Percentiles rank a stretch among this genome's conserved stretches.
Evolutionary conservation across 2,113 vertebrate genomes (phyloP).

Genomic region (Anser cygnoides): DNA sequence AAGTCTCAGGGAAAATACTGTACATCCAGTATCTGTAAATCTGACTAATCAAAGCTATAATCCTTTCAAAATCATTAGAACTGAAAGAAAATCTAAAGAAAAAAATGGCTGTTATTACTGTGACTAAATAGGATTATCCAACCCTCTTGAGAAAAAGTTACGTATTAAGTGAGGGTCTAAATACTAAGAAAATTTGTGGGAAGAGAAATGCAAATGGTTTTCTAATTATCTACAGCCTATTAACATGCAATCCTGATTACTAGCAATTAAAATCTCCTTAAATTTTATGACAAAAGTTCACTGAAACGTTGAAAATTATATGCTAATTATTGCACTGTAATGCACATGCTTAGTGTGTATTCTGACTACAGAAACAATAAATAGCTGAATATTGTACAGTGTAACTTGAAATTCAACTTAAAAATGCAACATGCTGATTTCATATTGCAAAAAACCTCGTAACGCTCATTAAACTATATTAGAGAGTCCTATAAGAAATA

Average conservation of each 20-base stretch:
- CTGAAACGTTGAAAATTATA: constrained; percentile 83
- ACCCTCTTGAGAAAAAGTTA: constrained; percentile 80
- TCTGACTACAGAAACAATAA: constrained; percentile 73
- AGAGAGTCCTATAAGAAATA: constrained; percentile 48
- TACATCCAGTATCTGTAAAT: constrained; percentile 52
- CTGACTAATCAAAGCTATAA: constrained; percentile 72
- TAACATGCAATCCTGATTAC: constrained; percentile 89
- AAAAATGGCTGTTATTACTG: constrained; percentile 71
- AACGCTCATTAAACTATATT: constrained; percentile 37
- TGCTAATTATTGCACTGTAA: constrained; percentile 82
- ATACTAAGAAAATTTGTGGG: constrained; percentile 80
- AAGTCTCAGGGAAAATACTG: constrained; percentile 56
- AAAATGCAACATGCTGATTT: constrained; percentile 65
- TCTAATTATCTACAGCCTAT: constrained; percentile 91
- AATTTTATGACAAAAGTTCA: constrained; percentile 88
- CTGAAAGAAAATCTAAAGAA: constrained; percentile 33
- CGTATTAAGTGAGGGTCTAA: constrained; percentile 78
- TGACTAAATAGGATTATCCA: constrained; percentile 80
- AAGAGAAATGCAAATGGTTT: constrained; percentile 89
- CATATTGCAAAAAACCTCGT: constrained; percentile 17
- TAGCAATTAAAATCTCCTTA: constrained; percentile 92
- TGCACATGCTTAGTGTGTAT: constrained; percentile 70
- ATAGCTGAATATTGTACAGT: constrained; percentile 64
- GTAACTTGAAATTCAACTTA: constrained; percentile 45
- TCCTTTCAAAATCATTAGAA: constrained; percentile 71